A percentile compares a stretch with the other conserved stretches of the same genome.
Conservation (phyloP, 2,113 vertebrate genomes). For the Sinocyclocheilus grahami region DNA sequence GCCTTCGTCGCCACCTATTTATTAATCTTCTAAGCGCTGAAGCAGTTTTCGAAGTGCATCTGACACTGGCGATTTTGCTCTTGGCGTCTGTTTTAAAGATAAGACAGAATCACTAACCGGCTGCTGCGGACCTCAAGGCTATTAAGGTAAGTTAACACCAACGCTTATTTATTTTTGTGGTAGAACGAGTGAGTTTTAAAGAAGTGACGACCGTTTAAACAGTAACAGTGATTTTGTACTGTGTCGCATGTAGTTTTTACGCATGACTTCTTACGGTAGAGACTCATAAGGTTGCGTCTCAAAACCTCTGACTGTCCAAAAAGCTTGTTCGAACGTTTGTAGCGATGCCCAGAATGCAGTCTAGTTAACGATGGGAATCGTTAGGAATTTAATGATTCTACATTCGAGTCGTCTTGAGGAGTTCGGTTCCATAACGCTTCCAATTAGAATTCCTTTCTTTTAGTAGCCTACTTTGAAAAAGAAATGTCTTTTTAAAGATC, state of each 20-base stretch:
- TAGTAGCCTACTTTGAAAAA: neutral
- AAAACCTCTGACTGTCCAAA: neutral
- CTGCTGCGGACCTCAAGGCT: neutral
- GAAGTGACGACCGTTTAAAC: neutral
- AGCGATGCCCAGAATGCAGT: neutral
- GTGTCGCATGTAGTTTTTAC: neutral
- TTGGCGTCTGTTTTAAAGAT: neutral
- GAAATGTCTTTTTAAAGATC: neutral
- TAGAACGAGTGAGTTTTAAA: neutral
- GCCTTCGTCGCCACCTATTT: neutral
- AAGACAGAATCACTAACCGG: slow-evolving; percentile 2
- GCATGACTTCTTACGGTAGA: neutral
- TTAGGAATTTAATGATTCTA: neutral
- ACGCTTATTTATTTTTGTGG: neutral
- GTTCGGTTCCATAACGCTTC: slow-evolving; percentile 4
- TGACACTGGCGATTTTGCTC: neutral
- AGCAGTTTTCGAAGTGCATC: neutral
- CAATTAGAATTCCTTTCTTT: neutral
- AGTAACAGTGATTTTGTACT: neutral
- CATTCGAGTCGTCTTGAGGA: neutral
- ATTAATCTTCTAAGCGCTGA: neutral
- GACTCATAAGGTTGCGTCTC: neutral
- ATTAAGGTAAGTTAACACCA: slow-evolving; percentile 17
- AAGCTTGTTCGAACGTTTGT: neutral
- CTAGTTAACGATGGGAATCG: neutral